Percentiles rank a stretch among this genome's conserved stretches.
Evolutionary conservation across 2,888 invertebrate genomes (phyloP).

Genomic region (Leptura quadrifasciata): DNA sequence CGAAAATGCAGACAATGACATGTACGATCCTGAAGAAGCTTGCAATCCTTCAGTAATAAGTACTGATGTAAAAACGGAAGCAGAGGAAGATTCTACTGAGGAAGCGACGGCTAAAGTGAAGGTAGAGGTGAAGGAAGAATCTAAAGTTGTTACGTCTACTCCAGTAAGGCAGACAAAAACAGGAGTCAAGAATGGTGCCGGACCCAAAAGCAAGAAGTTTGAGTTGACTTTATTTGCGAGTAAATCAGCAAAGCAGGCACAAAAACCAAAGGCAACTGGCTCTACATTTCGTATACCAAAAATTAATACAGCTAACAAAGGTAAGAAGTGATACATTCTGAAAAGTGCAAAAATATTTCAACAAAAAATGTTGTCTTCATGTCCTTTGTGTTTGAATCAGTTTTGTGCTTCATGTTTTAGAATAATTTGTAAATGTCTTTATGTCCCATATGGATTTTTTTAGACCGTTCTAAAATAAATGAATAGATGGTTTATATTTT

Average conservation of each 20-base stretch:
- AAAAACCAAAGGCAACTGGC: slow-evolving; percentile 23
- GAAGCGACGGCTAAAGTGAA: slow-evolving; percentile 62
- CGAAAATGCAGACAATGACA: slow-evolving; percentile 65
- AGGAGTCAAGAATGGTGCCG: slow-evolving; percentile 66
- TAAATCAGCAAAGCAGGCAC: slow-evolving; percentile 27
- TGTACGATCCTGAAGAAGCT: slow-evolving; percentile 71
- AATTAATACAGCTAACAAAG: slow-evolving; percentile 42
- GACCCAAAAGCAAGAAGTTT: slow-evolving; percentile 68
- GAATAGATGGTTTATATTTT: slow-evolving; percentile 15
- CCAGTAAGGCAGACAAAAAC: slow-evolving; percentile 40
- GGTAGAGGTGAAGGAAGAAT: slow-evolving; percentile 62
- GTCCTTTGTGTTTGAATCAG: slow-evolving; percentile 4
- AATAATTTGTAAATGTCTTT: slow-evolving; percentile 14
- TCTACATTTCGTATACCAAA: slow-evolving; percentile 43
- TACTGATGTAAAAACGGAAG: slow-evolving; percentile 60
- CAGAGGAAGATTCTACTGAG: slow-evolving; percentile 68
- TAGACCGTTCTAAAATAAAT: background rate
- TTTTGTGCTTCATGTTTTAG: slow-evolving; percentile 1
- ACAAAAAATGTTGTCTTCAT: background rate
- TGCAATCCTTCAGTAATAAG: slow-evolving; percentile 58
- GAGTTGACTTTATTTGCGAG: slow-evolving; percentile 21
- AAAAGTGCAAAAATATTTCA: background rate
- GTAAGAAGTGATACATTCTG: slow-evolving; percentile 23
- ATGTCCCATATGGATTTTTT: background rate
- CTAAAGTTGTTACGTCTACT: slow-evolving; percentile 30